Evolutionary conservation across 2,888 invertebrate species (phyloP), one percentile per base, ranked within the genome.

Genomic region (Onchidella celtica): DNA sequence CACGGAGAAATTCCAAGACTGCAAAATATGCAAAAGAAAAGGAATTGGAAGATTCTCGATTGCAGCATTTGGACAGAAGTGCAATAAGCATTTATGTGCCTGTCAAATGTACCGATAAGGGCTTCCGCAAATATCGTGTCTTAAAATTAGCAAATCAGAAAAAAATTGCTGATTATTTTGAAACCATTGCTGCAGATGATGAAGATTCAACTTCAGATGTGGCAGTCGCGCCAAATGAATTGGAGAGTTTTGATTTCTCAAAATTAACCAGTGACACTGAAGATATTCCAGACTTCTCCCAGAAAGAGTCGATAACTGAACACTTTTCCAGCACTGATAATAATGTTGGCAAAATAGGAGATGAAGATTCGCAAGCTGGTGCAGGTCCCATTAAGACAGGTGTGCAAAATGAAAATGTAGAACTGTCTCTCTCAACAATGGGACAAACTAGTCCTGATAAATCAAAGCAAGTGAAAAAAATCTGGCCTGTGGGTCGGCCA

Each of bases 401-500:
- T 47, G 72, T 34, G 36, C 29, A 72, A 36, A 34, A 36, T 4
- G n/a, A 66, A 36, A n/a, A 55, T 32, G 14, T 29, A 40, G 21
- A 57, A 11, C 32, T 27, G 24, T 21, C 27, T 47, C 47, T 27
- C 24, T 29, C 55, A 1, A 63, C 47, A 32, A 79, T 6, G 27
- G 36, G 70, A 27, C 38, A 6, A n/a, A 40, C 2, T 32, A 40
- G 9, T 74, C 55, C 32, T 1, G 57, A 14, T 40, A 76, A 66
- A 32, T 34, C 66, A 34, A 76, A 76, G n/a, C 55, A 65, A 21
- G 1, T 70, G 1, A 69, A 65, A 21, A 79, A 73, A 38, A 73
- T 79, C 27, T 79, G 79, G 79, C 79, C 79, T 34, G 74, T 80
- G 2, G 80, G 80, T n/a, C 74, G 80, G 3, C 80, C 80, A 29